Evolutionary conservation across 2,113 vertebrate genomes (phyloP), one percentile per base, ranked within the genome.

Genomic region (Corythaeola cristata): DNA sequence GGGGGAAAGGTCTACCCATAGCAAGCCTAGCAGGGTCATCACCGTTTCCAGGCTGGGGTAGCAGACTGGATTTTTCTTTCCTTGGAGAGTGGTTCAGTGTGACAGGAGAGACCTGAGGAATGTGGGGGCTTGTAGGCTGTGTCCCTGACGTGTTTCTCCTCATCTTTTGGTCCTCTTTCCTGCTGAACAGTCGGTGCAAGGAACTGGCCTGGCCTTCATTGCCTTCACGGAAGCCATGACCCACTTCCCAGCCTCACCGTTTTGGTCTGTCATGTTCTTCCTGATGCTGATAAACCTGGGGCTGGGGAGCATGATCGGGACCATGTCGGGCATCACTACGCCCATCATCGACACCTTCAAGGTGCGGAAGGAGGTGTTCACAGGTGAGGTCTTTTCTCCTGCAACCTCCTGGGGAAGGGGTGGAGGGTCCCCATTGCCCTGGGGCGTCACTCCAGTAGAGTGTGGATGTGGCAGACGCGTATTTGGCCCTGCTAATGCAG

Each of bases 251-350:
- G 99, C 98, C 62, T 99, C 99, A 11, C 99, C 99, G 0, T 99
- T 99, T 96, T 99, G 99, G 99, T 99, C 99, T 0, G 99, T 99
- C 96, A 99, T 99, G 99, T 99, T 99, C 98, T 99, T 99, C 98
- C 97, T 99, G 97, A 99, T 99, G 99, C 98, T 99, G 72, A 99
- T 99, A 94, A 99, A 99, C 97, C 97, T 99, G 97, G 99, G 99
- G 32, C 92, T 99, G 97, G 99, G 99, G 21, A 99, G 99, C 97
- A 99, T 99, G 99, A 99, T 99, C 2, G 99, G 99, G 67, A 99
- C 99, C 95, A 99, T 99, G 99, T 99, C 99, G 0, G 99, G 99
- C 88, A 99, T 99, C 98, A 99, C 99, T 81, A 99, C 99, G 0
- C 99, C 99, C 86, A 98, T 99, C 96, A 99, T 99, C 15, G 99